Percentiles rank a stretch among this genome's conserved stretches.
These are phyloP conservation scores for Agonopterix heracliana DNA, from an alignment of 2,888 invertebrate genomes.

Conservation along the genomic window DNA sequence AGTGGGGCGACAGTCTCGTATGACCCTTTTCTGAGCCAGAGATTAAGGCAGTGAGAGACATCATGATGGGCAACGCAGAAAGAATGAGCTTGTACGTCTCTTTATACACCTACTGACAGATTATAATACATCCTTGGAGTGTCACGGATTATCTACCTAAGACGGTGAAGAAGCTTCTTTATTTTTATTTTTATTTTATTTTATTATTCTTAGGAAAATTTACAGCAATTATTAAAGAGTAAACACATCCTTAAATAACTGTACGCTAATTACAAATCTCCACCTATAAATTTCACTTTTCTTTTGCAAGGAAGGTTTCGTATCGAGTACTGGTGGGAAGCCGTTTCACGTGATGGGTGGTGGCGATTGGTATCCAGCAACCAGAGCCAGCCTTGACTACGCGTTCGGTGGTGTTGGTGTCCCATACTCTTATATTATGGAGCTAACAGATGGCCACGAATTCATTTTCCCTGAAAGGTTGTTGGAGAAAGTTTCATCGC, in stretches of 20 bases:
- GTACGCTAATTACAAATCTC: no score
- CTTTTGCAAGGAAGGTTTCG: conserved; percentile 53
- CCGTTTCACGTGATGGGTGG: conserved; percentile 65
- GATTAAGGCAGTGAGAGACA: conserved; percentile 69
- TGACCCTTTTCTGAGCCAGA: conserved; percentile 79
- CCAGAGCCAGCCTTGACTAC: conserved; percentile 80
- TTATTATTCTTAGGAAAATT: no score
- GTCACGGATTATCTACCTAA: conserved; percentile 75
- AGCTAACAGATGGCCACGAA: conserved; percentile 75
- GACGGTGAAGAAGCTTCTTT: no score
- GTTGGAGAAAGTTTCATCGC: conserved; percentile 40
- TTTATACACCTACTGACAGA: conserved; percentile 81
- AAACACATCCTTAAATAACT: no score
- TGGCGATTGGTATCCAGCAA: conserved; percentile 76
- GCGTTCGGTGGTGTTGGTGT: conserved; percentile 72
- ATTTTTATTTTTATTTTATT: no score
- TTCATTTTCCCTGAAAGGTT: conserved; percentile 79
- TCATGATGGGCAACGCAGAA: conserved; percentile 63
- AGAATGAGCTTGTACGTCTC: conserved; percentile 80
- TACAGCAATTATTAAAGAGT: no score
- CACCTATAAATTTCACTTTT: no score
- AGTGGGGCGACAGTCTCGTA: conserved; percentile 76
- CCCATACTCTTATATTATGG: conserved; percentile 77
- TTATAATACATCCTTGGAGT: conserved; percentile 80
- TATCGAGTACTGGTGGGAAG: conserved; percentile 56